Conservation (phyloP, 2,113 vertebrate genomes). For the Meles meles region DNA sequence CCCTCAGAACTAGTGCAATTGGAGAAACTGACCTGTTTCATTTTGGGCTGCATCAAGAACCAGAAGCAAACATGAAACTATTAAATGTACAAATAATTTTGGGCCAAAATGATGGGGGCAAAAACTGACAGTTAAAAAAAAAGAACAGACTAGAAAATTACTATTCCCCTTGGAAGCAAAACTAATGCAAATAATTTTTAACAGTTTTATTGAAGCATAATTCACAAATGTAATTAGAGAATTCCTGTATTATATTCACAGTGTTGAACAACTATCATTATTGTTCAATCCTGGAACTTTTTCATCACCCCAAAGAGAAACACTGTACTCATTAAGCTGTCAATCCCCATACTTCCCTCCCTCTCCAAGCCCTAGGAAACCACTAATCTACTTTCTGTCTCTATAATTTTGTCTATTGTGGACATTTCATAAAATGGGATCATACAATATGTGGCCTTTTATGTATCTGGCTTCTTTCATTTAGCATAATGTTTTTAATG, state of each 20-base stretch:
- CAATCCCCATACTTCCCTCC: not conserved
- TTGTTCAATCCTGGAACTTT: not conserved
- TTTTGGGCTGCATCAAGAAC: not conserved
- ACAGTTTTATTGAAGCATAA: not conserved
- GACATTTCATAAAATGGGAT: not conserved
- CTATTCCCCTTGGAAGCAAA: not conserved
- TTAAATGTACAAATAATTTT: not conserved
- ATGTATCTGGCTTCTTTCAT: not conserved
- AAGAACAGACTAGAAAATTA: not conserved
- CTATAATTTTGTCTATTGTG: not conserved
- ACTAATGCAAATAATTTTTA: not conserved
- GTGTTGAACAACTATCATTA: not conserved
- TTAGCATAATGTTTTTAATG: not conserved
- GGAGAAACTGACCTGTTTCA: slow-evolving; percentile 33
- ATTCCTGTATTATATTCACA: not conserved
- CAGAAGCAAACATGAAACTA: not conserved
- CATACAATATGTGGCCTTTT: not conserved
- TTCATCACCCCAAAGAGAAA: not conserved
- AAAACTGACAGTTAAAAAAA: not conserved
- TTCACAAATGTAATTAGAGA: not conserved
- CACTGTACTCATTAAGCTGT: not conserved
- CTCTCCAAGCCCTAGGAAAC: not conserved
- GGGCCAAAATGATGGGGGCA: not conserved
- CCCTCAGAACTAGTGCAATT: not conserved
- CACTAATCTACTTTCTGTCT: not conserved